Percentiles rank a stretch among this genome's conserved stretches.
Evolutionary conservation across 1,140 invertebrate species (phyloP).

Genomic region (Eufriesea mexicana): DNA sequence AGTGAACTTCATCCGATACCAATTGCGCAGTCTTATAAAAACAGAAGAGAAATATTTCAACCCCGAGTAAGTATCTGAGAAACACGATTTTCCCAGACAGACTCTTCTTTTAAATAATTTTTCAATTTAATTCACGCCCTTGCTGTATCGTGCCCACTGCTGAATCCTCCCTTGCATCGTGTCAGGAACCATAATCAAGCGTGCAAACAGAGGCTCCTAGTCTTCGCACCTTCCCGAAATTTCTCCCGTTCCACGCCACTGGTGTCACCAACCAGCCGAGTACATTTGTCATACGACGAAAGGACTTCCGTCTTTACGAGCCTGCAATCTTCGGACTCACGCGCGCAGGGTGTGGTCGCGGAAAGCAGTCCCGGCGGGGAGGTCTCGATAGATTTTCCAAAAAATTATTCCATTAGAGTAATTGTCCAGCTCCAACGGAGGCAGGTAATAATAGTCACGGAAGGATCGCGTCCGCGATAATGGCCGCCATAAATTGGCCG

Average conservation of each 20-base stretch:
- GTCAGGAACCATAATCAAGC: too few relatives aligned
- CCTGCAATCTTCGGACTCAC: slow-evolving; percentile 8
- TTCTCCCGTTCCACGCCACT: neutral
- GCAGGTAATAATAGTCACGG: slow-evolving; percentile 74
- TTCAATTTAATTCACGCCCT: too few relatives aligned
- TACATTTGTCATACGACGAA: neutral
- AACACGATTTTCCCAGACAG: too few relatives aligned
- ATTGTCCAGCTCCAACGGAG: slow-evolving; percentile 69
- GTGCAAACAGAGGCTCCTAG: too few relatives aligned
- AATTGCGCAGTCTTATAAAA: too few relatives aligned
- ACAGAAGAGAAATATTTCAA: too few relatives aligned
- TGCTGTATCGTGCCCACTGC: too few relatives aligned
- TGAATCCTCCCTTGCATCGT: too few relatives aligned
- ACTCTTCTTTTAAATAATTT: too few relatives aligned
- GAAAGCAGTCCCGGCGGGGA: neutral
- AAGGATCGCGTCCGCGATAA: slow-evolving; percentile 70
- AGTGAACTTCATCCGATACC: too few relatives aligned
- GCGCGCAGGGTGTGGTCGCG: slow-evolving; percentile 51
- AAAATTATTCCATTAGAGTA: slow-evolving; percentile 78
- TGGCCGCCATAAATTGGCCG: slow-evolving; percentile 73
- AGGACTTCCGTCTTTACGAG: slow-evolving; percentile 28
- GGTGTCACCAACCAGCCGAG: neutral
- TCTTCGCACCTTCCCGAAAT: too few relatives aligned
- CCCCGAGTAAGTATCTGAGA: too few relatives aligned
- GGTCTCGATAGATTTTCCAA: slow-evolving; percentile 65